phyloP scores from a whole-genome alignment of 2,888 invertebrate genomes.

The Eilema depressum region DNA sequence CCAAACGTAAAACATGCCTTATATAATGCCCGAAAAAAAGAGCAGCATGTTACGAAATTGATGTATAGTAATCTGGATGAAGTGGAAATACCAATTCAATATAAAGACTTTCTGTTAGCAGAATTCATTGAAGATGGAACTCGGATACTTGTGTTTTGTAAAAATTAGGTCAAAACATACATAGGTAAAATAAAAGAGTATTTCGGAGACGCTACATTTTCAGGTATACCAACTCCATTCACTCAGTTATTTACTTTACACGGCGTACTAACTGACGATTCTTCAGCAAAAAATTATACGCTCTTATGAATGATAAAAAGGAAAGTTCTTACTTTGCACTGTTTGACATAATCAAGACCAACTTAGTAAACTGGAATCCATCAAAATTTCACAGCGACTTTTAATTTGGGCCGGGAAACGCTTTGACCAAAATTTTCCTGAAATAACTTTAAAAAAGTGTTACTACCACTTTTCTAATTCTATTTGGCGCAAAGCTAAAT shows the following conservation, averaged over 20 bases:
- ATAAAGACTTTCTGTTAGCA: not conserved
- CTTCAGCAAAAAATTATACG: no score
- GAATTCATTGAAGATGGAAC: no score
- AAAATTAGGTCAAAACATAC: not conserved
- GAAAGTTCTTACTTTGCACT: conserved; percentile 7
- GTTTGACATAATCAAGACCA: conserved; percentile 2
- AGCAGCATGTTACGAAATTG: not conserved
- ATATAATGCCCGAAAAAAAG: no score
- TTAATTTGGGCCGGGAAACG: not conserved
- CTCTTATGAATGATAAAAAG: no score
- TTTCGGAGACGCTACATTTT: no score
- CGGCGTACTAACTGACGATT: no score
- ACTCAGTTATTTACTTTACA: no score
- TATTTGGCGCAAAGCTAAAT: conserved; percentile 9
- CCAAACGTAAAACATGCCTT: no score
- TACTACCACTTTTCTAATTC: not conserved
- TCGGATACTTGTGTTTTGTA: not conserved
- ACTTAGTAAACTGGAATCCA: not conserved
- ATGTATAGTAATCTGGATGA: not conserved
- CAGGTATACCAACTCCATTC: no score
- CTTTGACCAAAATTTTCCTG: not conserved
- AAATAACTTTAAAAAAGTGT: conserved; percentile 6
- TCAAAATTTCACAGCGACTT: conserved; percentile 51
- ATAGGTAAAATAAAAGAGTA: no score
- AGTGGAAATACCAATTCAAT: not conserved